These are phyloP conservation scores for Heliangelus exortis DNA, from an alignment of 2,797 vertebrate species.

Conservation along the genomic window DNA sequence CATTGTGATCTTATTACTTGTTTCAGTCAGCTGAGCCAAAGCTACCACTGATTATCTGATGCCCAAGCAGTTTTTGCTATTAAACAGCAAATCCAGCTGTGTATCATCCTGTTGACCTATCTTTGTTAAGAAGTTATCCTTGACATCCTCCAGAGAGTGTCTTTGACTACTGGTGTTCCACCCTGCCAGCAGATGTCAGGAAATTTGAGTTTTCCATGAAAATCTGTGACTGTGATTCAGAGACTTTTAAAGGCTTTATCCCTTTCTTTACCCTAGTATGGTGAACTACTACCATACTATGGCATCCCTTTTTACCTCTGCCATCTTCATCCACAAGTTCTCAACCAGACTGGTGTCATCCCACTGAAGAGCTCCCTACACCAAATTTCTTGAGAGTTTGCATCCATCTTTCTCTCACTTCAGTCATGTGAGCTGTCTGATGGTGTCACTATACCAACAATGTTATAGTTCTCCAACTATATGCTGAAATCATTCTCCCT, in stretches of 20 bases:
- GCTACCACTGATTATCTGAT: neutral
- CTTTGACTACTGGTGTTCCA: neutral
- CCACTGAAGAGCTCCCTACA: neutral
- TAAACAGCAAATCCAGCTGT: neutral
- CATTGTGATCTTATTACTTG: neutral
- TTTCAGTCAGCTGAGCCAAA: neutral
- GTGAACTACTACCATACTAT: neutral
- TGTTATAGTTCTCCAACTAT: neutral
- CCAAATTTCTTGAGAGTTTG: neutral
- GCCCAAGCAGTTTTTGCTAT: neutral
- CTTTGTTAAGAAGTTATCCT: neutral
- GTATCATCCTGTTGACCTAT: neutral
- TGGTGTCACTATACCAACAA: neutral
- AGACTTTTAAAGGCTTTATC: neutral
- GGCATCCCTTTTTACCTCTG: neutral
- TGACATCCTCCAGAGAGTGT: neutral
- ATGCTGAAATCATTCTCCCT: neutral
- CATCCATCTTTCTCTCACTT: neutral
- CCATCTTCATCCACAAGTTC: neutral
- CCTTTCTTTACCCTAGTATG: neutral
- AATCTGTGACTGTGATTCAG: neutral
- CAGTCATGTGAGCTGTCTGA: neutral
- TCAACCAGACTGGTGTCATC: neutral
- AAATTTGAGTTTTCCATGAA: neutral
- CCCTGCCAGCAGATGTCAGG: neutral